Evolutionary conservation across 2,113 vertebrate species (phyloP).

Genomic region (Leptodactylus fuscus): DNA sequence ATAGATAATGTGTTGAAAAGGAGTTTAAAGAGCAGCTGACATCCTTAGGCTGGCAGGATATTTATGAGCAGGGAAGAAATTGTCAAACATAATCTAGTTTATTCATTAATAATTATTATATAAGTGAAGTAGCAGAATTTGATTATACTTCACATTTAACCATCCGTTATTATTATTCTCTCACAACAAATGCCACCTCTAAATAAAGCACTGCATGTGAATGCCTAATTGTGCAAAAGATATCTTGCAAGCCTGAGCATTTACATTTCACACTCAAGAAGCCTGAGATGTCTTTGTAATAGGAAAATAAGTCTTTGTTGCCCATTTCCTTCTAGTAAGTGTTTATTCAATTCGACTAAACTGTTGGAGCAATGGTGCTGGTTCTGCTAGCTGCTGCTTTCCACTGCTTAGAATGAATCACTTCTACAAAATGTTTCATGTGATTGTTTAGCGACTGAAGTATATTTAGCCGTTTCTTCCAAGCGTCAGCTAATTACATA

Average conservation of each 20-base stretch:
- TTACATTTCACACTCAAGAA: constrained; percentile 29
- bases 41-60: no score
- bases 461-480: neutral
- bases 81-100: neutral
- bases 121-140: neutral
- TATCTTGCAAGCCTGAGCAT: neutral
- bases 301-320: constrained; percentile 51
- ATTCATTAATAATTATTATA: neutral
- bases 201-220: neutral
- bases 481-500: neutral
- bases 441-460: constrained; percentile 22
- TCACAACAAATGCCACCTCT: neutral
- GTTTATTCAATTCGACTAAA: constrained; percentile 32
- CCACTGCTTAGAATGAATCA: constrained; percentile 20
- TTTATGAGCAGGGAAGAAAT: neutral
- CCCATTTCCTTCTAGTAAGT: constrained; percentile 37
- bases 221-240: constrained; percentile 18
- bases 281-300: constrained; percentile 42
- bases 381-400: constrained; percentile 47
- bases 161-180: neutral
- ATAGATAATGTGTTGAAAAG: no score
- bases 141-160: neutral
- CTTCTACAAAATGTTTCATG: neutral
- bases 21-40: no score
- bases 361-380: constrained; percentile 40